Percentiles rank a stretch among this genome's conserved stretches.
These are phyloP conservation scores for Euzophera pinguis DNA, from an alignment of 2,888 invertebrate genomes.

Conservation along the genomic window DNA sequence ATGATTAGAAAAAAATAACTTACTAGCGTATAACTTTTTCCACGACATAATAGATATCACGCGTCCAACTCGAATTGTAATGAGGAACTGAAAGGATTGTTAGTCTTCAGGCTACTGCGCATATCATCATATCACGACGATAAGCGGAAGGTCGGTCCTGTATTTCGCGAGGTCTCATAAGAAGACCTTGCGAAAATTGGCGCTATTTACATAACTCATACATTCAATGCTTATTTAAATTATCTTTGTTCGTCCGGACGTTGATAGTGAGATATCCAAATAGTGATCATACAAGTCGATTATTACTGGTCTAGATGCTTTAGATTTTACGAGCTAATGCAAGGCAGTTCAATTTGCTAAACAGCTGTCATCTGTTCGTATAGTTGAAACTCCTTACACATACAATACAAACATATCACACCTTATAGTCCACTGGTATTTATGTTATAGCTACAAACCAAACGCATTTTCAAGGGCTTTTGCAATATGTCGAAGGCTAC, in stretches of 20 bases:
- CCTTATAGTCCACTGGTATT: too few species aligned
- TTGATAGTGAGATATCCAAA: constrained; percentile 11
- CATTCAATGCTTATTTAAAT: constrained; percentile 35
- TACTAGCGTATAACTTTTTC: constrained; percentile 47
- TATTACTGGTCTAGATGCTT: too few species aligned
- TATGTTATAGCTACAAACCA: too few species aligned
- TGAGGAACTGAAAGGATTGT: constrained; percentile 41
- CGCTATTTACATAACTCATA: constrained; percentile 64
- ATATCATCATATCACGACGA: constrained; percentile 68
- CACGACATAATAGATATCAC: constrained; percentile 31
- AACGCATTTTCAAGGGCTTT: too few species aligned
- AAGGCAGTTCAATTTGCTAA: too few species aligned
- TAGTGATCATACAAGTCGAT: not conserved
- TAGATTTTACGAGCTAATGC: too few species aligned
- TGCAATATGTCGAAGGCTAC: too few species aligned
- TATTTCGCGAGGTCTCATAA: constrained; percentile 66
- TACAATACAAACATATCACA: too few species aligned
- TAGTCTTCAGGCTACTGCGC: constrained; percentile 46
- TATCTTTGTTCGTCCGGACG: constrained; percentile 29
- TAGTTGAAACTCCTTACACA: too few species aligned
- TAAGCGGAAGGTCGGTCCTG: constrained; percentile 67
- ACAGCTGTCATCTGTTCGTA: too few species aligned
- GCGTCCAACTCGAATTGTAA: constrained; percentile 1
- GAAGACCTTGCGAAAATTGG: constrained; percentile 69
- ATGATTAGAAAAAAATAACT: constrained; percentile 31